Percentiles rank a stretch among this genome's conserved stretches.
Evolutionary conservation across 2,797 vertebrate species (phyloP).

Genomic region (Vireo griseus): DNA sequence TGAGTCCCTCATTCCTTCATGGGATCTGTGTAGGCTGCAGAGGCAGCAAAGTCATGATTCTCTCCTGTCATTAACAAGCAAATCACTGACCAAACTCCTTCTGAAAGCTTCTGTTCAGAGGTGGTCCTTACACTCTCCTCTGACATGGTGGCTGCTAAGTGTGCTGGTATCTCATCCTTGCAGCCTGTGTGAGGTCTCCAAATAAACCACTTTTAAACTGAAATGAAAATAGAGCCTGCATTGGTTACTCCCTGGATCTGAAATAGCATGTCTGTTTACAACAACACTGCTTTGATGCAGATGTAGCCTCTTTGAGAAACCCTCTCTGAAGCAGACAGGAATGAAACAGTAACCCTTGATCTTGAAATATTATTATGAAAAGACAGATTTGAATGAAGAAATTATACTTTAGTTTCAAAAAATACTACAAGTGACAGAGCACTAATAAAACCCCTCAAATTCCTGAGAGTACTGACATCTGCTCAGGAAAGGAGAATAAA

Average conservation of each 20-base stretch:
- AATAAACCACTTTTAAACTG: background rate
- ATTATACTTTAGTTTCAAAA: background rate
- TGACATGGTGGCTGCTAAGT: background rate
- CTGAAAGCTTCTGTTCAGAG: background rate
- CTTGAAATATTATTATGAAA: background rate
- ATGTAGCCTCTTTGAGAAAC: background rate
- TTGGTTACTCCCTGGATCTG: background rate
- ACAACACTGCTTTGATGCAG: background rate
- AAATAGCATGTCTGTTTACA: background rate
- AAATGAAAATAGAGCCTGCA: background rate
- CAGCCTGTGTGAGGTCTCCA: background rate
- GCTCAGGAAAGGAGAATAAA: background rate
- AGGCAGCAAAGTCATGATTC: background rate
- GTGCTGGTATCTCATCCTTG: background rate
- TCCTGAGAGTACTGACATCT: background rate
- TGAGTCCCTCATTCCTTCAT: background rate
- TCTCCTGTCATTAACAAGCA: background rate
- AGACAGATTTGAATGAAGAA: background rate
- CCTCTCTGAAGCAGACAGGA: background rate
- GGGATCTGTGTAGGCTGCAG: background rate
- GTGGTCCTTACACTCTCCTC: background rate
- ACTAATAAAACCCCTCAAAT: background rate
- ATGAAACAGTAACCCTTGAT: background rate
- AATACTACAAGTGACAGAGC: background rate
- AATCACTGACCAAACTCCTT: background rate